phyloP scores from a whole-genome alignment of 2,797 vertebrate species.

The Eutrigla gurnardus region DNA sequence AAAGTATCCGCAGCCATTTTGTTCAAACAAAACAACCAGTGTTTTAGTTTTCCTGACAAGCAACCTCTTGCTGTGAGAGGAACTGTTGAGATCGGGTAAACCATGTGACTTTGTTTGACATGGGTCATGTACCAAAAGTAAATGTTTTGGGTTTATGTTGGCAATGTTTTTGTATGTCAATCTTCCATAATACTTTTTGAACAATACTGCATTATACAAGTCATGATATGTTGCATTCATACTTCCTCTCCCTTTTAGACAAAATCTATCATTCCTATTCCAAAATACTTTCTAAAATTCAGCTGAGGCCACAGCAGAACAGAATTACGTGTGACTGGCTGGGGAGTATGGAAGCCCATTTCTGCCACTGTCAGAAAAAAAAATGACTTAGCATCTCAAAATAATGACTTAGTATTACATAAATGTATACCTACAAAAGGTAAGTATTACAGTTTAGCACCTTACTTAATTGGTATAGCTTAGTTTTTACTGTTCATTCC shows the following conservation, averaged over 20 bases:
- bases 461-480: neutral
- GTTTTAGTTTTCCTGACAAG: neutral
- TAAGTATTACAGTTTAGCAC: neutral
- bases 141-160: neutral
- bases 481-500: neutral
- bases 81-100: neutral
- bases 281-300: neutral
- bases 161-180: neutral
- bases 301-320: neutral
- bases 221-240: neutral
- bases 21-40: slow-evolving; percentile 14
- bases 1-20: neutral
- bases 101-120: neutral
- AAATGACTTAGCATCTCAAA: no score
- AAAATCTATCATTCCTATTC: no score
- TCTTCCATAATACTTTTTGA: neutral
- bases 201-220: neutral
- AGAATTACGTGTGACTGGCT: no score
- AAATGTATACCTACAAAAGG: neutral
- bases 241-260: neutral
- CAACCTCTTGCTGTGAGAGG: neutral
- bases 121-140: neutral
- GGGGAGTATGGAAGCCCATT: no score
- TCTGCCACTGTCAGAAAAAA: no score
- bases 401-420: neutral